Evolutionary conservation across 2,888 invertebrate species (phyloP).

Genomic region (Lepidochrysops patricia): DNA sequence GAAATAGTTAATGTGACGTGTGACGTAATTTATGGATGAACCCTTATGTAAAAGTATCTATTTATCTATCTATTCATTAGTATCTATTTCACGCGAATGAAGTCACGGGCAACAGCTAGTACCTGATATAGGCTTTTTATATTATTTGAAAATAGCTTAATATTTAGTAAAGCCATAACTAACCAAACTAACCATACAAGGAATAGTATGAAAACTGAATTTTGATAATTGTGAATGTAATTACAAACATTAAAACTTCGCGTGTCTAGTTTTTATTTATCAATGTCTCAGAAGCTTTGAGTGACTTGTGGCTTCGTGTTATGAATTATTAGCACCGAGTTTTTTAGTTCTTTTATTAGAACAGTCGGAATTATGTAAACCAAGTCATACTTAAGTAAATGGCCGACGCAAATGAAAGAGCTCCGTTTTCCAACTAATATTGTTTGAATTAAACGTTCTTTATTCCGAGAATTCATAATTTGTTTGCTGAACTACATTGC

Average conservation of each 20-base stretch:
- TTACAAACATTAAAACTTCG: neutral
- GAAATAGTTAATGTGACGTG: no score
- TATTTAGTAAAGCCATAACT: no score
- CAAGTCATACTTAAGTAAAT: conserved; percentile 24
- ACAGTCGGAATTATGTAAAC: conserved; percentile 22
- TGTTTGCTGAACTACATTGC: conserved; percentile 5
- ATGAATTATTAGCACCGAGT: conserved; percentile 38
- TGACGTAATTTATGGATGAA: no score
- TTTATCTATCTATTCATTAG: no score
- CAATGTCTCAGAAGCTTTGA: conserved; percentile 49
- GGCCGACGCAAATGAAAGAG: conserved; percentile 19
- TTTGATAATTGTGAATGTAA: neutral
- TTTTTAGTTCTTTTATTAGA: conserved; percentile 26
- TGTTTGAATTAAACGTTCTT: conserved; percentile 12
- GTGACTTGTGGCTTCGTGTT: conserved; percentile 45
- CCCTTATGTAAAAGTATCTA: no score
- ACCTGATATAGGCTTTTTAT: no score
- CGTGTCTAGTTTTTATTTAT: conserved; percentile 14
- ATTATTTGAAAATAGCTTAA: no score
- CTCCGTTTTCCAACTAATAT: conserved; percentile 13
- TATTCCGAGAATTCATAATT: neutral
- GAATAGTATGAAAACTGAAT: neutral
- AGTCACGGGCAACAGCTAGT: no score
- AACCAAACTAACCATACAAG: no score
- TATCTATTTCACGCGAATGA: no score